Evolutionary conservation across 2,888 invertebrate species (phyloP), one percentile per base, ranked within the genome.

Genomic region (Microplitis manilae): DNA sequence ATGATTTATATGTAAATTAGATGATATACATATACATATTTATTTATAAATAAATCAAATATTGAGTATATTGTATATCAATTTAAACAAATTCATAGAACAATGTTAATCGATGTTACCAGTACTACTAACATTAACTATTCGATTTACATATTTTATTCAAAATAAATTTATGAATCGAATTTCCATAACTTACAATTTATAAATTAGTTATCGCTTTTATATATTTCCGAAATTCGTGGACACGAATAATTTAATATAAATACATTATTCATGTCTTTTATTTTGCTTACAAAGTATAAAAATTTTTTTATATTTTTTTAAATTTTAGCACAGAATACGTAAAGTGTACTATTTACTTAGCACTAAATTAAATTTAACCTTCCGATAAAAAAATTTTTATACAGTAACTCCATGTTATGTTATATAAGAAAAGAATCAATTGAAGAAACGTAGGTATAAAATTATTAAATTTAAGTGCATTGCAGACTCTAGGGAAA

Each of bases 401-500:
- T 30, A 30, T 2, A 4, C 30, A 30, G 4, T 30, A 30, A 30
- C 30, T 4, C 30, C 30, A 30, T 30, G 30, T 30, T 30, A 13
- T 5, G 13, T 50, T 50, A 50, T 50, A 2, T 50, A 50, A 50
- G 50, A 50, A 50, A 50, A 50, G 13, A 8, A 8, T 50, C 13
- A 50, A 13, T 38, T 65, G 7, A 30, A 30, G 6, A 20, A 30
- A 62, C 9, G n/a, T n/a, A 38, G 20, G 65, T 65, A 30, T 5
- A 65, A 65, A 61, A 72, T 72, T 62, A 64, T 72, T 72, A 64
- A 41, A 72, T 64, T 72, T 62, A 40, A 72, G 64, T 41, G 41
- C 15, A 62, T 61, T 20, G 39, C 59, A 75, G 72, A 50, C 75
- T 71, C 62, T 39, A 39, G 64, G 30, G 68, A 65, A 50, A 70